Evolutionary conservation across 1,140 invertebrate genomes (phyloP).

Genomic region (Oryctes rhinoceros): DNA sequence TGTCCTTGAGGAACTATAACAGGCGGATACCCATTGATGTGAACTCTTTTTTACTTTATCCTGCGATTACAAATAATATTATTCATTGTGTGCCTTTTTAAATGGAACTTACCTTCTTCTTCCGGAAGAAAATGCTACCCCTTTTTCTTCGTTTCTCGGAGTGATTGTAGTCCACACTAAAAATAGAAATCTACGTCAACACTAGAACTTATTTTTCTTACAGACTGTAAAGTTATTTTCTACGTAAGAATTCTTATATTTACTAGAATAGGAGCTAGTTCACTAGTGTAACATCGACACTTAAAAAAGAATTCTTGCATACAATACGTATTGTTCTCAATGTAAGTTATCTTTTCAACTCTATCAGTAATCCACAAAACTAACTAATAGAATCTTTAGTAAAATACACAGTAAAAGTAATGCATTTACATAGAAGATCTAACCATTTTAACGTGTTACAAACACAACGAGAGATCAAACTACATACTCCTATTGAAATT

Average conservation of each 20-base stretch:
- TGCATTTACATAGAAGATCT: neutral
- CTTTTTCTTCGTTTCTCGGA: conserved; percentile 86
- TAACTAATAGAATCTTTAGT: neutral
- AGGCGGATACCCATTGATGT: conserved; percentile 80
- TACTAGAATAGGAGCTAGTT: neutral
- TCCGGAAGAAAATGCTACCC: conserved; percentile 88
- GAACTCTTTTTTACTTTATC: conserved; percentile 75
- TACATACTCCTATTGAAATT: neutral
- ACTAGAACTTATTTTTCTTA: no score
- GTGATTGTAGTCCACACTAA: conserved; percentile 77
- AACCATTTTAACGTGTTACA: neutral
- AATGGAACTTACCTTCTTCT: conserved; percentile 74
- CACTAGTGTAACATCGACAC: no score
- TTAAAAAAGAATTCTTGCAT: neutral
- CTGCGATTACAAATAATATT: conserved; percentile 57
- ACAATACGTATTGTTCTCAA: neutral
- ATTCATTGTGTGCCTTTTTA: neutral
- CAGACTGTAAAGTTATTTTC: no score
- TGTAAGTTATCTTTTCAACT: neutral
- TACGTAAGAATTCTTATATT: neutral
- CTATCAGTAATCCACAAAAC: neutral
- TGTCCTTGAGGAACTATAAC: conserved; percentile 67
- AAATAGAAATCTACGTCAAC: conserved; percentile 50
- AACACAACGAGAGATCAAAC: neutral
- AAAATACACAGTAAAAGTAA: no score